Evolutionary conservation across 2,888 invertebrate genomes (phyloP), one percentile per base, ranked within the genome.

Genomic region (Agonopterix heracliana): DNA sequence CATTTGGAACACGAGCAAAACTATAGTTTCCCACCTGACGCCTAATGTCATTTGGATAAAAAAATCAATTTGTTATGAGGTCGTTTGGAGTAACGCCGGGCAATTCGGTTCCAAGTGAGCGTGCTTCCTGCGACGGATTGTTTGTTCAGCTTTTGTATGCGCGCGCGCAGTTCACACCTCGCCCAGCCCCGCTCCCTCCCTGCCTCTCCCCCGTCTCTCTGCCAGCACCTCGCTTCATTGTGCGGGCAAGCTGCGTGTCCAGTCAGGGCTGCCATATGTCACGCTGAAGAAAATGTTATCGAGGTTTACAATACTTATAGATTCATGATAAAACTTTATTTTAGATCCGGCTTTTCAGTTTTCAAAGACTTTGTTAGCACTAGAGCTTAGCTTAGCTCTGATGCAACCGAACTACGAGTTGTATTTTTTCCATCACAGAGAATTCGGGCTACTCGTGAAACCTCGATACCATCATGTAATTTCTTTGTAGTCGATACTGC

Each of bases 31-130:
- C 61, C 55, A 56, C 10, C 38, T n/a, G 50, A 57, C 56, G 55
- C 59, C 54, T 48, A 55, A 66, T 66, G 66, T 62, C 53, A 51
- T 67, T 63, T 62, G 62, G 50, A 49, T 55, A 54, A 62, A 74
- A 77, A 72, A 75, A 77, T 72, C 78, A 75, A 77, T 79, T 81
- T 75, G 75, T 79, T 74, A 78, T 71, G 68, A 74, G 58, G 60
- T 64, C 57, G 56, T 66, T 59, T 63, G 59, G 46, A 50, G 61
- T 69, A 65, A 71, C 66, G 66, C 59, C 62, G 61, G 67, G 63
- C 66, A 80, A 82, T 82, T 78, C 69, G 64, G 66, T 65, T 57
- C 57, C 74, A 84, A 84, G 80, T 76, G 77, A 79, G 72, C 85
- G 79, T 81, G 66, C 54, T 78, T 85, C 85, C 85, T 79, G 83